Evolutionary conservation across 2,888 invertebrate species (phyloP), one percentile per base, ranked within the genome.

Genomic region (Eudemis profundana): DNA sequence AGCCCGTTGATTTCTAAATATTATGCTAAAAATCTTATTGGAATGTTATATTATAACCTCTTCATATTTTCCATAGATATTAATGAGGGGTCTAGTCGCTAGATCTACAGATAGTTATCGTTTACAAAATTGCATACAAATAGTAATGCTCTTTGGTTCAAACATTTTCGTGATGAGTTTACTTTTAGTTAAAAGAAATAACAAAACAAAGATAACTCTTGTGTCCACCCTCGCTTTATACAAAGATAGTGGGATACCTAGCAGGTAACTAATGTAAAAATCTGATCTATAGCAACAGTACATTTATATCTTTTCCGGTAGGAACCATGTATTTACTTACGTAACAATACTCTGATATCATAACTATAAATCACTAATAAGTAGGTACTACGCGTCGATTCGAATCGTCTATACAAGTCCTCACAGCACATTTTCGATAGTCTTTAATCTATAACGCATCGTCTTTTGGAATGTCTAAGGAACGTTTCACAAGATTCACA

Each of bases 321-420:
- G 91, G 91, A 91, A 91, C 91, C 87, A 83, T 90, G 83, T 82
- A 83, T 84, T 86, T 84, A 89, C 79, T 60, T 40, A 15, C 46
- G 63, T 56, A 67, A 53, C 44, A 42, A 36, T 64, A 57, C 36
- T 65, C 53, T 53, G 57, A 51, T 59, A 57, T 50, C 19, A 47
- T 63, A 46, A 51, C 38, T 42, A 42, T 56, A 17, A 75, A 67
- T 68, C 64, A 70, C 69, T 68, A 71, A 68, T 72, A 54, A 53
- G 21, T 51, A 79, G 78, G 78, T 84, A 81, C 80, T 78, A 80
- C 70, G 70, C 62, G 68, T 62, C 50, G 53, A 64, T 47, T 65
- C 51, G 38, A 61, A 65, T 38, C 27, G 64, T 67, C 54, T 59
- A 44, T 56, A 33, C 42, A 56, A 59, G 59, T 68, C 68, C 72